A percentile compares a stretch with the other conserved stretches of the same genome.
These are phyloP conservation scores for Asarcornis scutulata DNA, from an alignment of 2,113 vertebrate genomes.

Conservation along the genomic window DNA sequence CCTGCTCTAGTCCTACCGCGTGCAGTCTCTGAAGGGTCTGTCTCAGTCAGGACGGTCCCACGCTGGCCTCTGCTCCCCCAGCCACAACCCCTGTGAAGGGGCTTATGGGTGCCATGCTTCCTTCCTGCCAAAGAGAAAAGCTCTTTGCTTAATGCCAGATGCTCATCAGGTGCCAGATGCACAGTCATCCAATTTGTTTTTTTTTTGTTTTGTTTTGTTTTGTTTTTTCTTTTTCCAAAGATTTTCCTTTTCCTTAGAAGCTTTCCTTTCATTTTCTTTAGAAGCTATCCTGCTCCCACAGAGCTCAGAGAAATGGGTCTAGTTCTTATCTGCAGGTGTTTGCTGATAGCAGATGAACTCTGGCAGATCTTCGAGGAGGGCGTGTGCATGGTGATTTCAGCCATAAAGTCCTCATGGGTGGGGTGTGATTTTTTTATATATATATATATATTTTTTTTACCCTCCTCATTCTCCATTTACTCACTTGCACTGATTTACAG, in stretches of 20 bases:
- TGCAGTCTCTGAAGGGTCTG: background rate
- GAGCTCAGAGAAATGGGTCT: background rate
- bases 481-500: background rate
- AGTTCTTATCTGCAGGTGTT: background rate
- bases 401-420: background rate
- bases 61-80: background rate
- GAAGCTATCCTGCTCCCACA: background rate
- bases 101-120: background rate
- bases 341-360: constrained; percentile 44
- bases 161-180: background rate
- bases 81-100: background rate
- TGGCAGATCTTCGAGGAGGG: constrained; percentile 26
- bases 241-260: background rate
- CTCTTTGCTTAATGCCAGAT: background rate
- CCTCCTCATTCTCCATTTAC: background rate
- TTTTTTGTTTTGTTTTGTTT: too few species aligned
- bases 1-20: background rate
- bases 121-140: background rate
- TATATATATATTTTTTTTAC: too few species aligned
- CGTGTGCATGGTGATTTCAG: constrained; percentile 42
- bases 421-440: background rate
- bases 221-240: background rate
- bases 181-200: background rate
- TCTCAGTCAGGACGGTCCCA: background rate
- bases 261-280: background rate